Percentiles rank a stretch among this genome's conserved stretches.
Evolutionary conservation across 2,797 vertebrate genomes (phyloP).

Genomic region (Oceanodroma leucorhoa): DNA sequence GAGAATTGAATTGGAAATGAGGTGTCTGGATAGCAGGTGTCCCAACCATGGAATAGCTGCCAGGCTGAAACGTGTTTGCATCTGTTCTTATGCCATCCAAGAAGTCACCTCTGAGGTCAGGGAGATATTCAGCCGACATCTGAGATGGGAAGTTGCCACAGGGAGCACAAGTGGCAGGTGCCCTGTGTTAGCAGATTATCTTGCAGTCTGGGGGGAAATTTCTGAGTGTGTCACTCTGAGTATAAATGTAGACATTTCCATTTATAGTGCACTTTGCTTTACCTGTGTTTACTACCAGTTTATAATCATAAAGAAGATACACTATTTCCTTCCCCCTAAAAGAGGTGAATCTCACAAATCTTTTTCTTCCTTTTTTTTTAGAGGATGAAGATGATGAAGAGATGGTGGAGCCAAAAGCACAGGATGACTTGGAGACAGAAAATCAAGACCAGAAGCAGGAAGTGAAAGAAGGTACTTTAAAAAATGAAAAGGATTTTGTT

Average conservation of each 20-base stretch:
- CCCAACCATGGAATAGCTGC: slow-evolving; percentile 24
- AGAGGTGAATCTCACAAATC: background rate
- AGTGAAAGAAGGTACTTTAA: slow-evolving; percentile 82
- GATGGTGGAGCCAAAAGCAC: slow-evolving; percentile 85
- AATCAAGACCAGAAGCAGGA: slow-evolving; percentile 89
- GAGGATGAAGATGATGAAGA: slow-evolving; percentile 96
- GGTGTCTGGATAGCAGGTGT: slow-evolving; percentile 78
- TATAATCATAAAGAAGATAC: background rate
- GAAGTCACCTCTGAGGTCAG: slow-evolving; percentile 80
- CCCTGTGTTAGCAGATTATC: slow-evolving; percentile 41
- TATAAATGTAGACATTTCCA: slow-evolving; percentile 6
- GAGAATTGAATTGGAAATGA: slow-evolving; percentile 80
- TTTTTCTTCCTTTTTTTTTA: slow-evolving; percentile 72
- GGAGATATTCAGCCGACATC: slow-evolving; percentile 75
- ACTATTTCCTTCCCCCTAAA: background rate
- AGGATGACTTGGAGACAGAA: slow-evolving; percentile 84
- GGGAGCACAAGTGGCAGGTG: slow-evolving; percentile 77
- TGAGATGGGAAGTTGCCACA: slow-evolving; percentile 51
- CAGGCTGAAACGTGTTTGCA: slow-evolving; percentile 76
- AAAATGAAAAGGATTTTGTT: background rate
- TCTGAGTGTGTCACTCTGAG: background rate
- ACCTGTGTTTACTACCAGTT: background rate
- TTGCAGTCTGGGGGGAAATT: background rate
- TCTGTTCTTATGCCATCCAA: slow-evolving; percentile 74
- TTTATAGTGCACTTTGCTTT: background rate